phyloP scores from a whole-genome alignment of 2,888 invertebrate genomes.

The Watsonalla cultraria region DNA sequence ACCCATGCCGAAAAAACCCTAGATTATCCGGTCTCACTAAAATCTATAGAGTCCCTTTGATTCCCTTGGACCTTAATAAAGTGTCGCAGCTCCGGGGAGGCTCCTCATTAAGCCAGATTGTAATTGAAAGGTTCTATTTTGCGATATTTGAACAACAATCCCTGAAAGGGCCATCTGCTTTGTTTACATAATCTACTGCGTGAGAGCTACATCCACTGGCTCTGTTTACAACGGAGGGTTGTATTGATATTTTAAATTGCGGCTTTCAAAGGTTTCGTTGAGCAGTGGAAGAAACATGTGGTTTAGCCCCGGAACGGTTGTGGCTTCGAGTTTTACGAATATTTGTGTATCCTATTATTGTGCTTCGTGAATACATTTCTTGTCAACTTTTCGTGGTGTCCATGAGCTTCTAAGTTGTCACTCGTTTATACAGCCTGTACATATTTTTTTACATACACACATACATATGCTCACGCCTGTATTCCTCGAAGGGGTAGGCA shows the following conservation, averaged over 20 bases:
- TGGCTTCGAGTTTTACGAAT: no score
- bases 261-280: not conserved
- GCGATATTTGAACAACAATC: conserved; percentile 52
- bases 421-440: no score
- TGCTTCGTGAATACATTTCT: no score
- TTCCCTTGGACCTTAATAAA: conserved; percentile 38
- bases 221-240: not conserved
- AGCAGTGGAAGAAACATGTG: no score
- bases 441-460: no score
- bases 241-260: not conserved
- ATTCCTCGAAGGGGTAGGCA: no score
- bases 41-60: conserved; percentile 6
- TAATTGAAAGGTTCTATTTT: conserved; percentile 53
- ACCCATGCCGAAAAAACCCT: not conserved
- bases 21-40: conserved; percentile 5
- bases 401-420: no score
- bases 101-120: conserved; percentile 51
- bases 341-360: no score
- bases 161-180: conserved; percentile 28
- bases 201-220: not conserved
- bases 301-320: no score
- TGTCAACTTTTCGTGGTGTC: no score
- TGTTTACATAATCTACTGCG: not conserved
- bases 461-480: no score
- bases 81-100: conserved; percentile 26